Base-by-base conservation (phyloP, 2,888 invertebrate species). In the Thera obeliscata region DNA sequence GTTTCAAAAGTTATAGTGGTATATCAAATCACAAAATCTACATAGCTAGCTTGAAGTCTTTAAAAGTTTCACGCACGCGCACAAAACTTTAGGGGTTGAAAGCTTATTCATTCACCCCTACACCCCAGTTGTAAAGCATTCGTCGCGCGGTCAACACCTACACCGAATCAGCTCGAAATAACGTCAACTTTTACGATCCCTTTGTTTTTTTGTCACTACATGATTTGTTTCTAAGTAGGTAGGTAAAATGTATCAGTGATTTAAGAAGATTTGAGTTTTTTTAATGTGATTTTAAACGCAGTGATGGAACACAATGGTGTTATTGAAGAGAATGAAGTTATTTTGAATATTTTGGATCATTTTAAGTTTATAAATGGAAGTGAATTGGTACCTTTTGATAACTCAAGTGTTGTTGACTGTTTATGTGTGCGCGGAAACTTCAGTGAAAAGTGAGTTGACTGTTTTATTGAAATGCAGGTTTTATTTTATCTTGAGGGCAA, bases 351-450 rank as follows among this genome's bases (percentile, higher is more conserved):
- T 82, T 78, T 78, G 76, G 61, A 74, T 79, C 74, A 56, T 67
- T 68, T 80, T 81, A 78, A 74, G 81, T 87, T 82, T 78, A 90
- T 92, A 91, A 92, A 93, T 93, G 93, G 92, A 92, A 86, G 91
- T 91, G 87, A 87, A 88, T 78, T 89, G 87, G 89, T 86, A 76
- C 77, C 75, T 90, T 66, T 81, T 91, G 70, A 74, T 90, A 76
- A 77, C 85, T 74, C 83, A 83, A 73, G 74, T 86, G 71, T 82
- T 85, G 69, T 82, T 87, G 77, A 81, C 74, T 67, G 77, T 81
- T 74, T 78, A 72, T 77, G 85, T 82, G 70, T 82, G 77, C 58
- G 89, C 85, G 77, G 83, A 90, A 70, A 82, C 83, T 48, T 75
- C 79, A 56, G 77, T 71, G 69, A 88, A 87, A 82, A 81, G 93